Evolutionary conservation across 2,113 vertebrate species (phyloP), one percentile per base, ranked within the genome.

Genomic region (Ardeotis arabs): DNA sequence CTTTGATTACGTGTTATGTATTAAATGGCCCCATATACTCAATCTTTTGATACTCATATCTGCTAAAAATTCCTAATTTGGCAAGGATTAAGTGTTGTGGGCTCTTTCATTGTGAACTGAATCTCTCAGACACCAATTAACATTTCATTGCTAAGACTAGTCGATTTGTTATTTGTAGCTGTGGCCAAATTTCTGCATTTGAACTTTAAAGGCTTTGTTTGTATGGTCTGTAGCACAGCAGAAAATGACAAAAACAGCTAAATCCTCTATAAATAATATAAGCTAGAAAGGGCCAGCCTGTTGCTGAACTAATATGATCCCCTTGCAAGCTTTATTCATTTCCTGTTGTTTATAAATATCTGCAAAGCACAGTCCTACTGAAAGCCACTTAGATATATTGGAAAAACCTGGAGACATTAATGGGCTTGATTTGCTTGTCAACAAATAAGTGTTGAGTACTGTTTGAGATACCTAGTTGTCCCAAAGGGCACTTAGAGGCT

Each of bases 191-290:
- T 91, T 97, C 88, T 97, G 45, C 49, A 72, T 97, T 97, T 98
- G 95, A 97, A 98, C 96, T 98, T 97, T 97, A 97, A 97, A 97
- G 81, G 33, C 91, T 97, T 97, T 95, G 86, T 96, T 98, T 97
- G 62, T 79, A 95, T 95, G 88, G 79, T 97, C 93, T 97, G 33
- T 70, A 96, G 92, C 89, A 93, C 86, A 96, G 59, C 58, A 96
- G 44, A 88, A 96, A 96, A 96, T 93, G 55, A 97, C 84, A 97
- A 97, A 93, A 75, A 23, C 58, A 74, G 47, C 81, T 95, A 96
- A 98, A 97, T 96, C 76, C 59, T 96, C 69, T 87, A 25, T 91
- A 91, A 97, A 95, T 92, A 97, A 89, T 50, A 93, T 78, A 93
- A 77, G 50, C 55, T 44, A n/a, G 47, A 91, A 96, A 97, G 49